These are phyloP conservation scores for Lycaena phlaeas DNA, from an alignment of 2,888 invertebrate species.

Conservation along the genomic window DNA sequence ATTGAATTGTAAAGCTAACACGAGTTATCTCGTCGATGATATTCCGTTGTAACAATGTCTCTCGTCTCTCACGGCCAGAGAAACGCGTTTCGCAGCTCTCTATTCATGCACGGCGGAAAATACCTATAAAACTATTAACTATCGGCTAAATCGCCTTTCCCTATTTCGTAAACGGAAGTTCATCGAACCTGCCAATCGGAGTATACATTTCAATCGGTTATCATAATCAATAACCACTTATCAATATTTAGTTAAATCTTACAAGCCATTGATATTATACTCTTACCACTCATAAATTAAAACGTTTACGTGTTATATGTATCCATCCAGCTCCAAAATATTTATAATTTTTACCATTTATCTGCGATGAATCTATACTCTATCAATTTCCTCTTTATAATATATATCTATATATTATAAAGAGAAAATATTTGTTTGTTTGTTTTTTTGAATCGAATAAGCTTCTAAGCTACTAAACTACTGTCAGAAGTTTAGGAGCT, in stretches of 20 bases:
- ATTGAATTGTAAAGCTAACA: not conserved
- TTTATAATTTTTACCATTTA: too few relatives aligned
- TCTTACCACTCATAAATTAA: too few relatives aligned
- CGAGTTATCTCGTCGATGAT: not conserved
- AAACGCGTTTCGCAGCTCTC: slow-evolving; percentile 15
- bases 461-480: too few relatives aligned
- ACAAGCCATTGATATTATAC: too few relatives aligned
- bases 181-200: slow-evolving; percentile 48
- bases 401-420: too few relatives aligned
- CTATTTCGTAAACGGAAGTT: slow-evolving; percentile 56
- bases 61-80: slow-evolving; percentile 13
- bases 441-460: too few relatives aligned
- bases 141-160: slow-evolving; percentile 45
- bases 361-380: too few relatives aligned
- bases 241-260: slow-evolving; percentile 34
- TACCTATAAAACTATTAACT: slow-evolving; percentile 21
- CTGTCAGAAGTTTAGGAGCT: too few relatives aligned
- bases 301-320: too few relatives aligned
- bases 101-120: slow-evolving; percentile 28
- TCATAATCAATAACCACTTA: slow-evolving; percentile 43
- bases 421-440: too few relatives aligned
- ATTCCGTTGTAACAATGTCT: slow-evolving; percentile 2
- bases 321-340: too few relatives aligned
- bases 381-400: too few relatives aligned
- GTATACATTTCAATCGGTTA: slow-evolving; percentile 41